Evolutionary conservation across 2,888 invertebrate genomes (phyloP), one percentile per base, ranked within the genome.

Genomic region (Eupithecia exiguata): DNA sequence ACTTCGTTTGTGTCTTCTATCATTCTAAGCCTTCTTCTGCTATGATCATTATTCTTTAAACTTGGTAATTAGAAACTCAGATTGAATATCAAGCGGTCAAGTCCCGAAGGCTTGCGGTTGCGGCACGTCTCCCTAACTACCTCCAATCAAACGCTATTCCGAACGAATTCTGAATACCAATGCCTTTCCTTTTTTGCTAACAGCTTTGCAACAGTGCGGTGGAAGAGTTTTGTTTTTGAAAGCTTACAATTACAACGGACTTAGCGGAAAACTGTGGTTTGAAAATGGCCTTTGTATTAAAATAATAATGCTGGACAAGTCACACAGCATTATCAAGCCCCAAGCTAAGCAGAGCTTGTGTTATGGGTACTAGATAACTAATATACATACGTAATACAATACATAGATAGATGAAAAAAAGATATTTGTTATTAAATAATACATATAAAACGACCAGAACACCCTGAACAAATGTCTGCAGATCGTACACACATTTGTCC

Each of bases 131-230:
- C 76, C 43, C 76, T 78, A 78, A 77, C 77, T 77, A 77, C 75
- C 74, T 76, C 79, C 77, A 79, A 79, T 74, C 75, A 72, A 75
- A 74, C 71, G 67, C 70, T 49, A 68, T 75, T 71, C 65, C 72
- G 68, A 43, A 67, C 69, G 65, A 63, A 67, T 70, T 67, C 74
- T 68, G 71, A 76, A 79, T 72, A 74, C 75, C 72, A 71, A 75
- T 49, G 73, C 68, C n/a, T 30, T 30, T 30, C 4, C 2, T 30
- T 40, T 65, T 76, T 67, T 67, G 25, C 21, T 68, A 69, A 69
- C 58, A 61, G 69, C 69, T 65, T 61, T 71, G 58, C 16, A 69
- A 71, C 53, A 40, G 36, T 58, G n/a, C 25, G 58, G 58, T 74
- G 36, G 38, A 16, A 49, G 38, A 49, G 18, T 70, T 70, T 70